Base-by-base conservation (phyloP, 2,113 vertebrate species). In the Petaurus breviceps region DNA sequence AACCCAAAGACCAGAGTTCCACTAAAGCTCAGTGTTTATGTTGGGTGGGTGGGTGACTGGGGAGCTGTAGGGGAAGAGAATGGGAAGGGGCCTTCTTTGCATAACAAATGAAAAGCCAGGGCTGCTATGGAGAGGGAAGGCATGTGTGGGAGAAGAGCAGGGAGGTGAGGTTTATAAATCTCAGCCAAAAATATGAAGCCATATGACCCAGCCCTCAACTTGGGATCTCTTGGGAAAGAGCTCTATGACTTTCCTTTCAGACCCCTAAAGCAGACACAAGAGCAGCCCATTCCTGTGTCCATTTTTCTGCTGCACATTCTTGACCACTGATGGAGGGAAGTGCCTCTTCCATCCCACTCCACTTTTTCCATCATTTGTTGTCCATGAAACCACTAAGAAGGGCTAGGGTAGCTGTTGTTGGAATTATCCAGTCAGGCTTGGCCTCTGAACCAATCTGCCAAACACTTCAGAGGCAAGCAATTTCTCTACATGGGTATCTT, bases 351-450 rank as follows among this genome's bases (percentile, higher is more conserved):
- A 22, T 43, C 68, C n/a, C n/a, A 43, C 68, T 84, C n/a, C 16
- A 23, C 19, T 84, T 84, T 84, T 84, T 43, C 31, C 68, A 77
- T 37, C 37, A 77, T n/a, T n/a, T 77, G 68, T 84, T 43, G 7
- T 37, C 37, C 37, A n/a, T n/a, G 1, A 77, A n/a, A 37, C 14
- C 61, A n/a, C 16, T 68, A 68, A 68, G 7, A 84, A 84, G 16
- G 68, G 19, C 19, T 43, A 95, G 93, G 95, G 97, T 97, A 98
- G 47, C 46, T 94, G 93, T 97, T 89, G 90, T 95, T 53, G 25
- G 51, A 91, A 96, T 96, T 51, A 93, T 94, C 94, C 91, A 90
- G 51, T 89, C 2, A 2, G 95, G 97, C 92, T 97, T 97, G 84
- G 22, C 91, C 0, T n/a, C 14, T n/a, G 68, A 77, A 37, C 1